Evolutionary conservation across 2,888 invertebrate species (phyloP).

Genomic region (Heliconius erato): DNA sequence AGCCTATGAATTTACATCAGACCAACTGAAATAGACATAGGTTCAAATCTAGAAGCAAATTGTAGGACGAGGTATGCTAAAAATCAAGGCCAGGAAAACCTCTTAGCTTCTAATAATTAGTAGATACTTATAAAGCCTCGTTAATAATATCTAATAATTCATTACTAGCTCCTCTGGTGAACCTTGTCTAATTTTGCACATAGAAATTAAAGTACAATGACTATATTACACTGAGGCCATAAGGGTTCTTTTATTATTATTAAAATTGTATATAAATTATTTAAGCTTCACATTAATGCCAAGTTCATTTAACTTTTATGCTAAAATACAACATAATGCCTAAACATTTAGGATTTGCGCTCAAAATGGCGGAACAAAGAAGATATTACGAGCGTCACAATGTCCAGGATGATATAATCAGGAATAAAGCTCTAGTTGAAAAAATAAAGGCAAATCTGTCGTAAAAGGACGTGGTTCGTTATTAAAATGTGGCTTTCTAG

Average conservation of each 20-base stretch:
- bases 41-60: too few relatives aligned
- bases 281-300: not conserved
- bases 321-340: constrained; percentile 39
- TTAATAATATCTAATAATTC: too few relatives aligned
- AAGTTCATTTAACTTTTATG: constrained; percentile 35
- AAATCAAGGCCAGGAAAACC: too few relatives aligned
- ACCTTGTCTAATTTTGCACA: too few relatives aligned
- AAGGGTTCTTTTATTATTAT: not conserved
- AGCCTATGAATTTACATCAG: too few relatives aligned
- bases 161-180: too few relatives aligned
- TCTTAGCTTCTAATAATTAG: too few relatives aligned
- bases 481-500: constrained; percentile 50
- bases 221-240: too few relatives aligned
- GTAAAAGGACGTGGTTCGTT: constrained; percentile 51
- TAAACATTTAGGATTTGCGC: constrained; percentile 45
- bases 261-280: not conserved
- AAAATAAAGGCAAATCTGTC: constrained; percentile 53
- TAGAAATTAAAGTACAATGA: too few relatives aligned
- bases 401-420: constrained; percentile 55
- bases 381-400: constrained; percentile 51
- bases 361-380: constrained; percentile 47
- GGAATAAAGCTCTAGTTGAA: constrained; percentile 49
- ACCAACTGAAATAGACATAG: too few relatives aligned
- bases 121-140: too few relatives aligned
- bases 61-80: too few relatives aligned